Evolutionary conservation across 2,888 invertebrate genomes (phyloP).

Genomic region (Melanostoma mellinum): DNA sequence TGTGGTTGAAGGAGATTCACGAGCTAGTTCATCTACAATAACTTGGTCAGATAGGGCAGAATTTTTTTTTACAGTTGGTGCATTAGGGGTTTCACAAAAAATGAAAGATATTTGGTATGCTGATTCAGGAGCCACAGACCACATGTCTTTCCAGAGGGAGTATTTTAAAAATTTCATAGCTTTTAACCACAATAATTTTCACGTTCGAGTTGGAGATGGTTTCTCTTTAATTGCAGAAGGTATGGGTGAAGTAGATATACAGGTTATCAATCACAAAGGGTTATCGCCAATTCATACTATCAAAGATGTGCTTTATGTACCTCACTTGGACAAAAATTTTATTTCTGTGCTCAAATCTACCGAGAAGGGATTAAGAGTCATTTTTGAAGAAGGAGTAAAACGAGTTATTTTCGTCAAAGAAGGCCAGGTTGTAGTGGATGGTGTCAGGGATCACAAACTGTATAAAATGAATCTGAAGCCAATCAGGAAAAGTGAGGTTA

Average conservation of each 20-base stretch:
- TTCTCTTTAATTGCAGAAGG: conserved; percentile 3
- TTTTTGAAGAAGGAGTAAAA: conserved; percentile 65
- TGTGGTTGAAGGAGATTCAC: conserved; percentile 8
- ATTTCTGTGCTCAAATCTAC: conserved; percentile 40
- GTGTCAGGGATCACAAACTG: conserved; percentile 54
- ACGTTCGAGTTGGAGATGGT: conserved; percentile 15
- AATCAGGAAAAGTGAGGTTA: no score
- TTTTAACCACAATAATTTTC: conserved; percentile 21
- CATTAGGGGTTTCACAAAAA: no score
- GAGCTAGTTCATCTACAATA: background rate
- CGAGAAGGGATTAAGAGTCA: conserved; percentile 57
- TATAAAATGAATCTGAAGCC: conserved; percentile 54
- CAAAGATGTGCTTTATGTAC: conserved; percentile 30
- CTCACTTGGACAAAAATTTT: conserved; percentile 50
- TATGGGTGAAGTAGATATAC: background rate
- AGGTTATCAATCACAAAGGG: background rate
- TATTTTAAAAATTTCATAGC: conserved; percentile 29
- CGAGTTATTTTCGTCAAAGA: conserved; percentile 56
- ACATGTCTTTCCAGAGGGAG: conserved; percentile 71
- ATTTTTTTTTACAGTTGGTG: no score
- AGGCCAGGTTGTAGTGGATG: conserved; percentile 52
- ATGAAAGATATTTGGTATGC: no score
- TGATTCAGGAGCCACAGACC: conserved; percentile 72
- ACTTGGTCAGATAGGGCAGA: no score
- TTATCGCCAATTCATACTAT: background rate